phyloP scores from a whole-genome alignment of 2,888 invertebrate species.

The Flexamia atlantica region DNA sequence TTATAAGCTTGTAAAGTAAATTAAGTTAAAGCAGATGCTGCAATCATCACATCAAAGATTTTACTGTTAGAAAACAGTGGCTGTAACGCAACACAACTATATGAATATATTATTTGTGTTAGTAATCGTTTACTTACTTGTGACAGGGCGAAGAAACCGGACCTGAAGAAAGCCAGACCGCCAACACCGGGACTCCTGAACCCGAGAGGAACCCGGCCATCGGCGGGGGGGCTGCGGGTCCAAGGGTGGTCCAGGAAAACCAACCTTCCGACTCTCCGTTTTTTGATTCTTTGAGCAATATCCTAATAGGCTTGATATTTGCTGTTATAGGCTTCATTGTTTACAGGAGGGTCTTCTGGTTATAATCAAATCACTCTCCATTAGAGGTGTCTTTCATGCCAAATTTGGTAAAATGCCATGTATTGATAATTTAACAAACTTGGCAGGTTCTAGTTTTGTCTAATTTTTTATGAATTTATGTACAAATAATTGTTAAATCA shows the following conservation, averaged over 20 bases:
- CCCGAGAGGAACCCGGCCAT: not conserved
- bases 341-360: slow-evolving; percentile 69
- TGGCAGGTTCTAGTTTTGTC: not conserved
- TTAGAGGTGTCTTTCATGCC: slow-evolving; percentile 17
- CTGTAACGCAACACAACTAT: too few species aligned
- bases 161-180: not conserved
- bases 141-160: slow-evolving; percentile 64
- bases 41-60: too few species aligned
- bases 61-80: too few species aligned
- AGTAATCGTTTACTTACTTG: not conserved
- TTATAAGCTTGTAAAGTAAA: too few species aligned
- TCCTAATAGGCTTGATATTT: slow-evolving; percentile 69
- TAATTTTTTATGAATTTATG: not conserved
- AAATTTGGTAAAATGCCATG: not conserved
- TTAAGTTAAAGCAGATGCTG: too few species aligned
- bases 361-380: slow-evolving; percentile 52
- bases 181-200: not conserved
- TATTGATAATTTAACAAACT: not conserved
- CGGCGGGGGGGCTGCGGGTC: not conserved
- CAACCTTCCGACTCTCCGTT: slow-evolving; percentile 21
- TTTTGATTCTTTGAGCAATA: slow-evolving; percentile 55
- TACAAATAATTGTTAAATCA: not conserved
- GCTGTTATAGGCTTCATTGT: slow-evolving; percentile 69
- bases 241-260: slow-evolving; percentile 11
- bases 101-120: too few species aligned